Percentiles rank a stretch among this genome's conserved stretches.
Conservation (phyloP, 2,113 vertebrate species). For the Dermatemys mawii region DNA sequence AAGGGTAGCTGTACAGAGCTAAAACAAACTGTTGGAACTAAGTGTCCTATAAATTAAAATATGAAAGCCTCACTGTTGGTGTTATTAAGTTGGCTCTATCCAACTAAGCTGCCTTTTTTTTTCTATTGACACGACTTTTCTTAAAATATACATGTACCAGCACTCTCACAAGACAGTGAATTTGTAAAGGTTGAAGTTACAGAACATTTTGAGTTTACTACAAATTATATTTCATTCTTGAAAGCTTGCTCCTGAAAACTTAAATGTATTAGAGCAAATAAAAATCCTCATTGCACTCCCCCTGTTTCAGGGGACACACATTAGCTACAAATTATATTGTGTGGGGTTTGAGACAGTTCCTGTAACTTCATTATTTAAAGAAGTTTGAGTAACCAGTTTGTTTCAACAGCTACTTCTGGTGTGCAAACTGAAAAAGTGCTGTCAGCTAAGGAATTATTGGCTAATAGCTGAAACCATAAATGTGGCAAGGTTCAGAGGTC, state of each 20-base stretch:
- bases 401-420: background rate
- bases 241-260: background rate
- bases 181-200: background rate
- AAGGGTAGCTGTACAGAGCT: background rate
- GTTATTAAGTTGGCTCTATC: background rate
- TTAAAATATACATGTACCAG: background rate
- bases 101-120: background rate
- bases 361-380: background rate
- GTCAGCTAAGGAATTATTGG: background rate
- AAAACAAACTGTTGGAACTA: background rate
- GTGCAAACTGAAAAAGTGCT: background rate
- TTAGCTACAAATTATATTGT: background rate
- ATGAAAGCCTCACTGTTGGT: background rate
- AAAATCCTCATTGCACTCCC: background rate
- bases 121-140: background rate
- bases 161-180: background rate
- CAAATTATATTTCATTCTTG: background rate
- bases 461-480: background rate
- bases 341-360: background rate
- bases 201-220: background rate
- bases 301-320: background rate
- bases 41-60: background rate
- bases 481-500: background rate
- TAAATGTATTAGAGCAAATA: background rate
- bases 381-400: background rate